phyloP scores from a whole-genome alignment of 35 echinoderm and acorn worm genomes.

The Apostichopus californicus region DNA sequence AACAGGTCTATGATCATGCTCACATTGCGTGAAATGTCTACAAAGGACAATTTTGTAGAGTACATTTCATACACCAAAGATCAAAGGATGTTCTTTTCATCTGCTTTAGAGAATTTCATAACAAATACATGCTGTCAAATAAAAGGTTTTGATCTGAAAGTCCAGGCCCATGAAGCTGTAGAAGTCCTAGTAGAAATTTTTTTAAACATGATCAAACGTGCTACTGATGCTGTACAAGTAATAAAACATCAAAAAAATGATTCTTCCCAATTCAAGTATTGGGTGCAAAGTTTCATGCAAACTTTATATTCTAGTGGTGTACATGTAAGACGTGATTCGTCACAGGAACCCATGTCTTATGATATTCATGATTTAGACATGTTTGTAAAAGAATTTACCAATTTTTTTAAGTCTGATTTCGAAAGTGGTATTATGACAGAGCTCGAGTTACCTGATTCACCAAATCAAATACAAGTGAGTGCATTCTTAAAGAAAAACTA shows the following conservation, averaged over 20 bases:
- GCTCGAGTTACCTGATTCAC: neutral
- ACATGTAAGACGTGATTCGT: neutral
- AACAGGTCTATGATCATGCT: neutral
- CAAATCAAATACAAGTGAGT: neutral
- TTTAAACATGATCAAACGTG: neutral
- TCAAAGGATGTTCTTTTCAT: neutral
- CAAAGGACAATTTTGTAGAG: neutral
- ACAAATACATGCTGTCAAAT: neutral
- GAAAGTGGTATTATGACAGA: neutral
- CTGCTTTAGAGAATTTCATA: neutral
- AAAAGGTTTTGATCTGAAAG: neutral
- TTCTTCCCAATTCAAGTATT: neutral
- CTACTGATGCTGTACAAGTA: neutral
- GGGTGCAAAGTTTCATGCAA: neutral
- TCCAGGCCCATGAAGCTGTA: neutral
- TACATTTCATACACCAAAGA: conserved; percentile 15
- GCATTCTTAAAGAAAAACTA: neutral
- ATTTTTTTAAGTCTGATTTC: neutral
- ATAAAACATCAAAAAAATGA: neutral
- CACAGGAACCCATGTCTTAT: neutral
- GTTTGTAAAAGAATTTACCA: neutral
- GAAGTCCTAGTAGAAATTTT: neutral
- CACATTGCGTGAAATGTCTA: neutral
- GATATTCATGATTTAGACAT: neutral
- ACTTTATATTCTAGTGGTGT: too few species aligned